These are phyloP conservation scores for Glyptemys insculpta DNA, from an alignment of 2,797 vertebrate species.

Conservation along the genomic window DNA sequence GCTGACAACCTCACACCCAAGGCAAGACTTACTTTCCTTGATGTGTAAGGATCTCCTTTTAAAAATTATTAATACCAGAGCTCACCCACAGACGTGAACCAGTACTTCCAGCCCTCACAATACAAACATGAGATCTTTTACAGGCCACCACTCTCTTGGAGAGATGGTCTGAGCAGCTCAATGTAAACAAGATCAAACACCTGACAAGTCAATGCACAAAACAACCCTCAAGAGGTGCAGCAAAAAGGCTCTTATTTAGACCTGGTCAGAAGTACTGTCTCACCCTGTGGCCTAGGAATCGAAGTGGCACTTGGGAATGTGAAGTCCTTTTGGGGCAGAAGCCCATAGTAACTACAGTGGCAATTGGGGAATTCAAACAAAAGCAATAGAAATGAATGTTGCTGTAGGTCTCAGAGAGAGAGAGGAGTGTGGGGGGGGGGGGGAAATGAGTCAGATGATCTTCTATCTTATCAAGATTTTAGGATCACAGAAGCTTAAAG, in stretches of 20 bases:
- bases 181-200: neutral
- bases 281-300: neutral
- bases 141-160: neutral
- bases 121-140: neutral
- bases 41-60: neutral
- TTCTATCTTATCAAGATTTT: neutral
- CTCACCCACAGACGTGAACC: neutral
- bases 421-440: neutral
- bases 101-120: neutral
- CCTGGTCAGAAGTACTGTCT: neutral
- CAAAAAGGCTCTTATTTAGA: neutral
- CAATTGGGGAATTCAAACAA: neutral
- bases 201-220: neutral
- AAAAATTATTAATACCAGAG: neutral
- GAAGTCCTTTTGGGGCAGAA: neutral
- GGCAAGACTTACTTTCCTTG: neutral
- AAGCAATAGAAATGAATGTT: neutral
- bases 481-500: neutral
- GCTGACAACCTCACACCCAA: neutral
- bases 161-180: neutral
- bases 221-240: neutral
- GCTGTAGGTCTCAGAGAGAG: neutral
- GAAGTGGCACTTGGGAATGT: neutral
- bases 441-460: neutral
- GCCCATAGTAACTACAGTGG: neutral